Percentiles rank a stretch among this genome's conserved stretches.
phyloP scores from a whole-genome alignment of 2,888 invertebrate genomes.

The Ornithoptera alexandrae region DNA sequence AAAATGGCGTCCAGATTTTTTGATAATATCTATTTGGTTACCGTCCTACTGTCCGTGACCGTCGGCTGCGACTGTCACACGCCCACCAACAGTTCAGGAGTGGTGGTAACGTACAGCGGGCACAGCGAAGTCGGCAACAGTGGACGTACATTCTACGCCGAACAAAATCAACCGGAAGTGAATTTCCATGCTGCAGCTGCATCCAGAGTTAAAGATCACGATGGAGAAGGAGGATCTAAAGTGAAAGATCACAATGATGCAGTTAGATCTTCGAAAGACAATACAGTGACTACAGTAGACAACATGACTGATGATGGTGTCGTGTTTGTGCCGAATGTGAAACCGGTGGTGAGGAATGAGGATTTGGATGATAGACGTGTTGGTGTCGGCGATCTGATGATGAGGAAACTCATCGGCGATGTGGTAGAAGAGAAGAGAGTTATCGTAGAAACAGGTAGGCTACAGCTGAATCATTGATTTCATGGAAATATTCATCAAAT shows the following conservation, averaged over 20 bases:
- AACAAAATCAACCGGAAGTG: not conserved
- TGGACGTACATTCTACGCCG: slow-evolving; percentile 1
- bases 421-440: slow-evolving; percentile 37
- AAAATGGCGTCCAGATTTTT: too few relatives aligned
- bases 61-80: slow-evolving; percentile 27
- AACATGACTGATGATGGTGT: slow-evolving; percentile 39
- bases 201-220: not conserved
- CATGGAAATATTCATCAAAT: too few relatives aligned
- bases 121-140: slow-evolving; percentile 38
- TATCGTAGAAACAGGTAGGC: slow-evolving; percentile 41
- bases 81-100: slow-evolving; percentile 42
- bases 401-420: slow-evolving; percentile 39
- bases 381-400: slow-evolving; percentile 38
- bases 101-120: slow-evolving; percentile 46
- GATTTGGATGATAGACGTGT: slow-evolving; percentile 33
- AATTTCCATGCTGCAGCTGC: not conserved
- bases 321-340: slow-evolving; percentile 56
- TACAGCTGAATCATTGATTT: too few relatives aligned
- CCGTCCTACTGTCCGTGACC: too few relatives aligned
- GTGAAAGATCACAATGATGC: too few relatives aligned
- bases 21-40: too few relatives aligned
- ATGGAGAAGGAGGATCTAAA: slow-evolving; percentile 1
- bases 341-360: slow-evolving; percentile 37
- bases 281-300: not conserved
- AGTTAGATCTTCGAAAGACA: too few relatives aligned